Percentiles rank a stretch among this genome's conserved stretches.
Evolutionary conservation across 2,888 invertebrate genomes (phyloP).

Genomic region (Tubulanus polymorphus): DNA sequence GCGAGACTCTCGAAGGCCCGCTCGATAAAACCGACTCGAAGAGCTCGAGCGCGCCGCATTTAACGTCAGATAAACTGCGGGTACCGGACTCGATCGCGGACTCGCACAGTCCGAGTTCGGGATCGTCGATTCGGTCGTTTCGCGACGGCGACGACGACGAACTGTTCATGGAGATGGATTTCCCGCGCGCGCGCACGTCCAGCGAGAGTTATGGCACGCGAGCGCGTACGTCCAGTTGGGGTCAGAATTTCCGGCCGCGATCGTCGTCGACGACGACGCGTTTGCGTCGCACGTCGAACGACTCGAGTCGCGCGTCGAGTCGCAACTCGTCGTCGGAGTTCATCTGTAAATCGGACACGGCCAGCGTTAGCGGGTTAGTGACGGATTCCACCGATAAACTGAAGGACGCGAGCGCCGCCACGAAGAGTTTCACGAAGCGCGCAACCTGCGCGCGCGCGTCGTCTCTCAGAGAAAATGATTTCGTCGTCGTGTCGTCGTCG

Average conservation of each 20-base stretch:
- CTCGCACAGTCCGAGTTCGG: slow-evolving; percentile 8
- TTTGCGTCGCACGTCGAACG: no score
- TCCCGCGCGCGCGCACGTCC: slow-evolving; percentile 37
- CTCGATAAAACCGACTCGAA: slow-evolving; percentile 52
- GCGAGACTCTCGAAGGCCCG: slow-evolving; percentile 24
- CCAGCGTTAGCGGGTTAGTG: no score
- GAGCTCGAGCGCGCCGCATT: slow-evolving; percentile 67
- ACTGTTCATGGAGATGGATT: slow-evolving; percentile 49
- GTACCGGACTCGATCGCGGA: slow-evolving; percentile 21
- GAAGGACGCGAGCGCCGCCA: no score
- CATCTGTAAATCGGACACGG: no score
- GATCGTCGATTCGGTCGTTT: slow-evolving; percentile 1
- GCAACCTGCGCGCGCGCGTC: no score
- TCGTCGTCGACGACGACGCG: no score
- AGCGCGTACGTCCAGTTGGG: slow-evolving; percentile 9
- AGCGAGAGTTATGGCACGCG: slow-evolving; percentile 32
- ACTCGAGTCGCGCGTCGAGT: no score
- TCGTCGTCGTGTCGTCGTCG: no score
- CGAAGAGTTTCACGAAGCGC: no score
- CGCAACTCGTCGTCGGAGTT: no score
- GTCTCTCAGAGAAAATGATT: no score
- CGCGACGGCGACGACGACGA: slow-evolving; percentile 32
- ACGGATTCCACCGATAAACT: no score
- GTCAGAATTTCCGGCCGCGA: slow-evolving; percentile 12
- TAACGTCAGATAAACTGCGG: slow-evolving; percentile 46